Evolutionary conservation across 1,140 invertebrate genomes (phyloP).

Genomic region (Ruditapes philippinarum): DNA sequence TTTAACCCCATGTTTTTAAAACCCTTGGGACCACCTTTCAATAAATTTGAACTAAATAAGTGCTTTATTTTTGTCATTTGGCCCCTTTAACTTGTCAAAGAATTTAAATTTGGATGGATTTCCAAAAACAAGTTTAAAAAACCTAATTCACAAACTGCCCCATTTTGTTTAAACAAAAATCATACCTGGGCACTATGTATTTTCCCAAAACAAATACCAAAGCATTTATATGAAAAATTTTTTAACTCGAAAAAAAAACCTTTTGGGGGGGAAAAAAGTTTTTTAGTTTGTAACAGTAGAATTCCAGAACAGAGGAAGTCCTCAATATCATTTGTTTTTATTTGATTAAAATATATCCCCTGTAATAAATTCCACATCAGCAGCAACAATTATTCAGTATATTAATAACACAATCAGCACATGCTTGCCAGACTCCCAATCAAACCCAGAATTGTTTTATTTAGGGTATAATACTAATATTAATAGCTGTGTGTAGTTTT

Average conservation of each 20-base stretch:
- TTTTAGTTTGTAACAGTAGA: slow-evolving; percentile 66
- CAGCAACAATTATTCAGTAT: slow-evolving; percentile 18
- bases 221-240: slow-evolving; percentile 65
- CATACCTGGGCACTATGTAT: slow-evolving; percentile 55
- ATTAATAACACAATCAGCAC: slow-evolving; percentile 65
- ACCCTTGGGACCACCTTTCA: slow-evolving; percentile 58
- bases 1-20: too few relatives aligned
- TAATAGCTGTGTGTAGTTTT: too few relatives aligned
- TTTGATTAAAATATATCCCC: slow-evolving; percentile 52
- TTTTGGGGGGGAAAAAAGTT: slow-evolving; percentile 66
- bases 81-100: slow-evolving; percentile 61
- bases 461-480: too few relatives aligned
- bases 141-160: background rate
- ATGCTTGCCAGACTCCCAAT: slow-evolving; percentile 21
- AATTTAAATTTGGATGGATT: slow-evolving; percentile 26
- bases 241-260: slow-evolving; percentile 26
- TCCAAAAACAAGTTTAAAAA: background rate
- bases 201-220: slow-evolving; percentile 67
- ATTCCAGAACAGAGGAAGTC: slow-evolving; percentile 76
- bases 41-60: slow-evolving; percentile 60
- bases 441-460: slow-evolving; percentile 30
- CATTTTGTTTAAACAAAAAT: slow-evolving; percentile 32
- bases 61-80: slow-evolving; percentile 68
- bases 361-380: slow-evolving; percentile 34
- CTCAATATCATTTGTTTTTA: slow-evolving; percentile 83